Conservation (phyloP, 2,888 invertebrate genomes). For the Xestoiulus laeticollis region DNA sequence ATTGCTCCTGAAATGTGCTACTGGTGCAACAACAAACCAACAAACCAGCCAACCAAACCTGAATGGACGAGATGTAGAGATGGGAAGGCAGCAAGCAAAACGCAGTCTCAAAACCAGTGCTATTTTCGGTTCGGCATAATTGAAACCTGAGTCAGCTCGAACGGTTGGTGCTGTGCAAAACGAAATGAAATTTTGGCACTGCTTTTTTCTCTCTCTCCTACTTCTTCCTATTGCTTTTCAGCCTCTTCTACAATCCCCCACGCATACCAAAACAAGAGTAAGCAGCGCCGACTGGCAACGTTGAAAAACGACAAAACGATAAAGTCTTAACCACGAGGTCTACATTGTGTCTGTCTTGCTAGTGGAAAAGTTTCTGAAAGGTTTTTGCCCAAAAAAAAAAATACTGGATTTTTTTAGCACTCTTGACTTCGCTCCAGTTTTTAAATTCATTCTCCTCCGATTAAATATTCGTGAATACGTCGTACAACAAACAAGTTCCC, state of each 20-base stretch:
- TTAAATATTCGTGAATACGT: too few species aligned
- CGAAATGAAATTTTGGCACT: neutral
- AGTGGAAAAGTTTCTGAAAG: neutral
- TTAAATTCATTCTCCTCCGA: too few species aligned
- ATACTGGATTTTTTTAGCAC: too few species aligned
- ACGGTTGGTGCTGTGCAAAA: neutral
- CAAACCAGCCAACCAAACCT: neutral
- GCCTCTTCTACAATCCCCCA: neutral
- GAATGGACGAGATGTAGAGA: neutral
- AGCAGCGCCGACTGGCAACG: neutral
- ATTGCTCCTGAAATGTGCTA: neutral
- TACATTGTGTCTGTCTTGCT: too few species aligned
- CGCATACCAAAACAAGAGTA: neutral
- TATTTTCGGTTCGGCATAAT: slow-evolving; percentile 26
- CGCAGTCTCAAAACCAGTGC: neutral
- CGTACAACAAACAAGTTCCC: too few species aligned
- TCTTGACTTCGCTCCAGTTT: too few species aligned
- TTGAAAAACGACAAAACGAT: neutral
- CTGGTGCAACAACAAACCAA: neutral
- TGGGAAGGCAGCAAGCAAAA: neutral
- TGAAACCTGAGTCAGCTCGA: slow-evolving; percentile 19
- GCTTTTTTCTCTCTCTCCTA: neutral
- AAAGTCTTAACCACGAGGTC: neutral
- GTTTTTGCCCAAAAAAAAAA: neutral
- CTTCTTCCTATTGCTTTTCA: too few species aligned